A percentile compares a stretch with the other conserved stretches of the same genome.
Evolutionary conservation across 2,888 invertebrate genomes (phyloP).

Genomic region (Stenchaetothrips biformis): DNA sequence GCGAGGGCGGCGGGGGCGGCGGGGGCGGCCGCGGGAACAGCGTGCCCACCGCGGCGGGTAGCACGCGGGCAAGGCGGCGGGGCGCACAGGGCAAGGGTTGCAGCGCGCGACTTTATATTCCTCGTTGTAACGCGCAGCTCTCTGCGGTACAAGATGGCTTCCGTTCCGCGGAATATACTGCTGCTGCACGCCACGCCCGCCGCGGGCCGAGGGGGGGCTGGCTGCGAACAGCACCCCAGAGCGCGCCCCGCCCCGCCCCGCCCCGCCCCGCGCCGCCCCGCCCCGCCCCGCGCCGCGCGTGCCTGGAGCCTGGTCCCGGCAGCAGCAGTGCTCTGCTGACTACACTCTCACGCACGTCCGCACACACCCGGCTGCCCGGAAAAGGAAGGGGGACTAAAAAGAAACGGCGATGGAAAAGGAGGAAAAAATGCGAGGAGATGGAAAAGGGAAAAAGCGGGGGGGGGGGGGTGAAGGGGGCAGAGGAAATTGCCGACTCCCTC

Average conservation of each 20-base stretch:
- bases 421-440: neutral
- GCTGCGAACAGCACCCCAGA: neutral
- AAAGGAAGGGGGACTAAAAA: neutral
- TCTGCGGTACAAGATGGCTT: slow-evolving; percentile 15
- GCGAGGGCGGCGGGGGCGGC: neutral
- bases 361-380: neutral
- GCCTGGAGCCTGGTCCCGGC: no score
- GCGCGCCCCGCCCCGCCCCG: neutral
- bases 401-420: neutral
- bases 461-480: no score
- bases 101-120: neutral
- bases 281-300: neutral
- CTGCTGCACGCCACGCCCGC: neutral
- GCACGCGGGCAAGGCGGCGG: neutral
- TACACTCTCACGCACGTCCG: slow-evolving; percentile 13
- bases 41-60: neutral
- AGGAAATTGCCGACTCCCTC: slow-evolving; percentile 3
- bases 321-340: neutral
- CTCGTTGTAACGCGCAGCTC: neutral
- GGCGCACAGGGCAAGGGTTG: neutral
- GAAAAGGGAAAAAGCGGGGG: no score
- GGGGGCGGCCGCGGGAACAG: neutral
- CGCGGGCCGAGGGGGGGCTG: neutral
- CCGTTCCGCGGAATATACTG: slow-evolving; percentile 8
- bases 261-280: no score